Base-by-base conservation (phyloP, 2,888 invertebrate species). In the Bombylius major region DNA sequence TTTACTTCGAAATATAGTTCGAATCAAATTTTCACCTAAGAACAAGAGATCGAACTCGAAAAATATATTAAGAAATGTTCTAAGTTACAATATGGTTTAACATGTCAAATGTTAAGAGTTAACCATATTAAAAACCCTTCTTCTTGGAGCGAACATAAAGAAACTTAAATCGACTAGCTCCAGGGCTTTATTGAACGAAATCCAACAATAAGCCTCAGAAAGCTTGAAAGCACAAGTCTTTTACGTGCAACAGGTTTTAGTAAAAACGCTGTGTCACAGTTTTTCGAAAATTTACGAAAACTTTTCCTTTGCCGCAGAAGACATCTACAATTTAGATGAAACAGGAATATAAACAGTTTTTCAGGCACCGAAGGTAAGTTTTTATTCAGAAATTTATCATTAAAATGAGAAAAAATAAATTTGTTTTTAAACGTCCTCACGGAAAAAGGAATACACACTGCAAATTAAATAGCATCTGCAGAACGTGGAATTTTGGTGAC, bases 401-500 rank as follows among this genome's bases (percentile, higher is more conserved):
- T 36, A 36, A 9, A 9, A 8, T 36, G 9, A 47, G 14, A 23
- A 23, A 23, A 2, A 23, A 23, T 23, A 23, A 47, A 11, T 23
- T 11, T 11, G 3, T 14, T 23, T 23, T 36, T 36, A 6, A 47
- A 53, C 47, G 53, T 53, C 9, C 49, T 59, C 44, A 56, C 57
- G 7, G 13, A 42, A 32, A 55, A 47, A 47, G 56, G 56, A 13
- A 45, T 13, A n/a, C 57, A 57, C 14, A 51, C 56, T 32, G 60
- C 63, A n/a, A 60, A 59, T 23, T 50, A 59, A 53, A 55, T 61
- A 31, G 60, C 61, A 14, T 64, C 61, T 13, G 61, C 56, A 7
- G 62, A 65, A 59, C 52, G 61, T 50, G 60, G 61, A 32, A 55
- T 56, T 13, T 44, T 62, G 5, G 60, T 62, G 3, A 63, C 62